Base-by-base conservation (phyloP, 2,113 vertebrate species). In the Mormyrus iriodes region DNA sequence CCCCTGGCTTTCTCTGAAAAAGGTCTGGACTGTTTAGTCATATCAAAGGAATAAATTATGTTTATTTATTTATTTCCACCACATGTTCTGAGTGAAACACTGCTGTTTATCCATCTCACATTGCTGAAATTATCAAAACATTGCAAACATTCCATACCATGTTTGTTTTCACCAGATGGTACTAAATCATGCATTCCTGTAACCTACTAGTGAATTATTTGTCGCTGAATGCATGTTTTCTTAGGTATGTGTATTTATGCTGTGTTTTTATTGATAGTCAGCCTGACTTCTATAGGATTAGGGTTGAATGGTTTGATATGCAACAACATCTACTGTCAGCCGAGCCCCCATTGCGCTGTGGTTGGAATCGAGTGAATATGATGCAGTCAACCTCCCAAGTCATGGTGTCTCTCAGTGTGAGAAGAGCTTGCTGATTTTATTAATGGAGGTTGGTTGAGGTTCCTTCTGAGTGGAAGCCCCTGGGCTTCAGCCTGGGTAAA, bases 111-210 rank as follows among this genome's bases (percentile, higher is more conserved):
- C 76, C 52, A 31, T 42, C 69, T 31, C 35, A 48, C 44, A 10
- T 53, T 83, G 73, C 42, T 86, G 52, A 73, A 88, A 73, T 88
- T 76, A 76, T 39, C 24, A 35, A 69, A 48, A 85, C 55, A 85
- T 52, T 31, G 79, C 51, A n/a, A 65, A 49, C 84, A 61, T 88
- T 91, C 65, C 84, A 88, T 88, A 65, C 55, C 61, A 84, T 90
- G 85, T 90, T 91, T 91, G 69, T 86, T 90, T 88, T 87, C 15
- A 52, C 76, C 79, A 69, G 91, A 90, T 52, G 86, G 87, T 82
- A 90, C 73, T 73, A 88, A 69, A 46, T 73, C 24, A 84, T 89
- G 87, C 91, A 48, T 31, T 86, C 84, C 55, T 52, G 24, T 15
- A 39, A 55, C 87, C 86, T 89, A 39, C 82, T 13, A 86, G 52